Evolutionary conservation across 2,888 invertebrate species (phyloP), one percentile per base, ranked within the genome.

Genomic region (Polylopha cassiicola): DNA sequence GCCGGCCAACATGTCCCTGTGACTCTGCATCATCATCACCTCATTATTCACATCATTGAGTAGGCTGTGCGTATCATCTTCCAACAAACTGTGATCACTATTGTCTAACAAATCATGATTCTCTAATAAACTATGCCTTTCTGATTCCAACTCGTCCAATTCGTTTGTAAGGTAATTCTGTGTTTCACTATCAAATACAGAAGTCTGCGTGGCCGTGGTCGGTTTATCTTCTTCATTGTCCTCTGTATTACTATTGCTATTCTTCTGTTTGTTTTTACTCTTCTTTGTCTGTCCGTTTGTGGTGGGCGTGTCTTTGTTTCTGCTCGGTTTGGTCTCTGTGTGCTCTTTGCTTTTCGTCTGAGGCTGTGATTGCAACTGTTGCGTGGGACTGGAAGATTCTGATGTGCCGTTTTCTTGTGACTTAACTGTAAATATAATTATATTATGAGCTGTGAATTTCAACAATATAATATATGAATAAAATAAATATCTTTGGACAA

Each of bases 401-500:
- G 85, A 79, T 65, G 78, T 79, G 68, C 79, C 77, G 63, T 82
- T 84, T 77, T 84, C 82, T 78, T 85, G 82, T 84, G 77, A 77
- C 65, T 81, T 80, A 62, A 65, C 82, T 85, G 73, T 10, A 70
- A 70, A 24, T 9, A 36, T 3, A 36, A 28, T 3, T 16, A 24
- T 13, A 9, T 7, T 7, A 29, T 34, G 14, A 18, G 10, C 17
- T 5, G 8, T 14, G 4, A 8, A 13, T 13, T 30, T 8, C 18
- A 5, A 17, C 20, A 20, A 20, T 30, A 20, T 15, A 30, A 30
- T 30, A 21, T 33, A 17, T 11, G 7, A 23, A 4, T n/a, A 23
- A 4, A 23, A n/a, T 8, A 4, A n/a, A 23, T n/a, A 23, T n/a
- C n/a, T n/a, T n/a, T n/a, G n/a, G n/a, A n/a, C n/a, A n/a, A n/a